Evolutionary conservation across 2,797 vertebrate genomes (phyloP).

Genomic region (Manis pentadactyla): DNA sequence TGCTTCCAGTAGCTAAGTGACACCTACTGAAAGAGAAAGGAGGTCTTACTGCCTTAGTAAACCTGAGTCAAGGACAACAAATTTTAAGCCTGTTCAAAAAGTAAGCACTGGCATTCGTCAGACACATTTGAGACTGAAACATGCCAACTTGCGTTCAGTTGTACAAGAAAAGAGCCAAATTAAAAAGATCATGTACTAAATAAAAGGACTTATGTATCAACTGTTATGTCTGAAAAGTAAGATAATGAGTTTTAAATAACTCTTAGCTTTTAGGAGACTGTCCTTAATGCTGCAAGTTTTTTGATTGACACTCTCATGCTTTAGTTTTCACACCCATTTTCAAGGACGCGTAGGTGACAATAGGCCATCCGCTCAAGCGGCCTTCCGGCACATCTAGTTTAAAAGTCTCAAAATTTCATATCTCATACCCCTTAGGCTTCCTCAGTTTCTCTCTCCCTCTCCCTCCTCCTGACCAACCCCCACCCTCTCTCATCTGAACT

Average conservation of each 20-base stretch:
- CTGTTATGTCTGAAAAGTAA: not conserved
- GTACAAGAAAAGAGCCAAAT: not conserved
- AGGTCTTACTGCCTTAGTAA: not conserved
- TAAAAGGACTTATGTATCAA: not conserved
- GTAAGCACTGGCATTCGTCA: not conserved
- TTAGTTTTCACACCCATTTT: not conserved
- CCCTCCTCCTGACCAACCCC: too few relatives aligned
- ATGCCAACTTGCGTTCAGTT: not conserved
- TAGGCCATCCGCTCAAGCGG: not conserved
- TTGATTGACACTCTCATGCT: not conserved
- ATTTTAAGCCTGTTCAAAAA: not conserved
- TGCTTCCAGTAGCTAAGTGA: not conserved
- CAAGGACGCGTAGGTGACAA: not conserved
- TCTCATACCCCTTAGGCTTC: not conserved
- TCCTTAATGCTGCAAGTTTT: not conserved
- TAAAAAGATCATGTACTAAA: not conserved
- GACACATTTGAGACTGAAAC: not conserved
- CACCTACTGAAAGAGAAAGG: not conserved
- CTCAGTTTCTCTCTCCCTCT: not conserved
- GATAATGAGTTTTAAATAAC: not conserved
- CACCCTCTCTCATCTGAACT: conserved; percentile 22
- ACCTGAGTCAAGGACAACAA: not conserved
- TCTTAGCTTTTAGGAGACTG: not conserved
- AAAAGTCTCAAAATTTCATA: not conserved
- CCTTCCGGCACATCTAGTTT: not conserved